phyloP scores from a whole-genome alignment of 1,140 invertebrate genomes.

The Camponotus floridanus region DNA sequence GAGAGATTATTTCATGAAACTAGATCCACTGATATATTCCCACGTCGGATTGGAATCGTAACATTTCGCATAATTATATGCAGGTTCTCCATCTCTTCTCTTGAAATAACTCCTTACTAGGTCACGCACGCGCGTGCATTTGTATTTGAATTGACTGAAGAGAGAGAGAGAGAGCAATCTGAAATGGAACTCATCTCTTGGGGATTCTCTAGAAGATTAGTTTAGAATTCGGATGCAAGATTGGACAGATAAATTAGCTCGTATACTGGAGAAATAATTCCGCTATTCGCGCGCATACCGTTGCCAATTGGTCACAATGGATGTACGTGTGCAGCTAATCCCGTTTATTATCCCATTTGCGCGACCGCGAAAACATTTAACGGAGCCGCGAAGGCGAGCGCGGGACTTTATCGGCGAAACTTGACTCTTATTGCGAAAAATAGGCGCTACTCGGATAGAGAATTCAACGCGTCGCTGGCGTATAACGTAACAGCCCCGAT shows the following conservation, averaged over 20 bases:
- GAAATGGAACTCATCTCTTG: not conserved
- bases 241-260: not conserved
- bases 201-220: not conserved
- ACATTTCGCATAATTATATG: slow-evolving; percentile 5
- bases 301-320: slow-evolving; percentile 44
- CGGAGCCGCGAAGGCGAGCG: slow-evolving; percentile 30
- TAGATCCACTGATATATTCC: slow-evolving; percentile 48
- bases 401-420: slow-evolving; percentile 44
- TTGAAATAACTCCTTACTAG: not conserved
- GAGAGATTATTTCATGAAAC: slow-evolving; percentile 29
- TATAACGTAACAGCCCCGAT: slow-evolving; percentile 63
- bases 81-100: slow-evolving; percentile 1
- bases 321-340: slow-evolving; percentile 26
- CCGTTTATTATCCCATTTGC: slow-evolving; percentile 45
- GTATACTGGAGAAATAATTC: slow-evolving; percentile 21
- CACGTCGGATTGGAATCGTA: slow-evolving; percentile 38
- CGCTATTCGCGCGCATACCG: slow-evolving; percentile 15
- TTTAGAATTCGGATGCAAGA: too few species aligned
- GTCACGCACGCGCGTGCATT: not conserved
- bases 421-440: slow-evolving; percentile 59
- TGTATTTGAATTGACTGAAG: not conserved
- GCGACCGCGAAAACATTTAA: slow-evolving; percentile 34
- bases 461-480: slow-evolving; percentile 47
- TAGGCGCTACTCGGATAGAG: slow-evolving; percentile 23
- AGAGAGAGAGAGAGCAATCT: not conserved